Evolutionary conservation across 2,797 vertebrate genomes (phyloP).

Genomic region (Enteromius trimaculatus): DNA sequence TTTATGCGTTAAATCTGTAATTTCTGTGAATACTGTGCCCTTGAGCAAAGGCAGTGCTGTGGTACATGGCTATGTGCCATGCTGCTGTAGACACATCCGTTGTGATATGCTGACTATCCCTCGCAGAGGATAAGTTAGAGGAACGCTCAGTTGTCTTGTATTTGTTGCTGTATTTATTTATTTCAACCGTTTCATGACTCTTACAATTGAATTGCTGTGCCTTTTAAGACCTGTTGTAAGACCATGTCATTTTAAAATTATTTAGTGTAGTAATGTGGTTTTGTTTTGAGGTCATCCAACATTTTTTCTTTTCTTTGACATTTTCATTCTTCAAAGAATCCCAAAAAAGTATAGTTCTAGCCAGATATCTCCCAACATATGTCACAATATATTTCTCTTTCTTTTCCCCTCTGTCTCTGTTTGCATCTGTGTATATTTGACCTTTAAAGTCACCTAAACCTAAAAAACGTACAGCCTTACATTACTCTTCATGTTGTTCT

Average conservation of each 20-base stretch:
- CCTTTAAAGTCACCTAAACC: conserved; percentile 11
- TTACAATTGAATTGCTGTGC: not conserved
- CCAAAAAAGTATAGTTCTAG: not conserved
- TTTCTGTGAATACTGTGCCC: conserved; percentile 47
- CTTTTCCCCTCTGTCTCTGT: not conserved
- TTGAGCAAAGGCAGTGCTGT: conserved; percentile 28
- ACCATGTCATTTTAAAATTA: not conserved
- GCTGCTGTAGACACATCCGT: conserved; percentile 16
- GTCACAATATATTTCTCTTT: conserved; percentile 10
- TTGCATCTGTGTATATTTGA: not conserved
- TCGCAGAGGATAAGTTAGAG: not conserved
- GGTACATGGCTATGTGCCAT: conserved; percentile 14
- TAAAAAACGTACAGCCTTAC: not conserved
- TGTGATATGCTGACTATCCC: conserved; percentile 3
- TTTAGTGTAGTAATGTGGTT: not conserved
- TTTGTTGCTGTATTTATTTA: not conserved
- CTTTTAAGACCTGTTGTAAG: not conserved
- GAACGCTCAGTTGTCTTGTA: not conserved
- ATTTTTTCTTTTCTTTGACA: not conserved
- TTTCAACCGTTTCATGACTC: not conserved
- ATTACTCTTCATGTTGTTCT: conserved; percentile 48
- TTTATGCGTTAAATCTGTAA: conserved; percentile 37
- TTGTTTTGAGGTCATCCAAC: not conserved
- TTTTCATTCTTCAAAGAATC: not conserved
- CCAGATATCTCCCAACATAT: not conserved